Evolutionary conservation across 2,113 vertebrate species (phyloP), one percentile per base, ranked within the genome.

Genomic region (Peromyscus maniculatus): DNA sequence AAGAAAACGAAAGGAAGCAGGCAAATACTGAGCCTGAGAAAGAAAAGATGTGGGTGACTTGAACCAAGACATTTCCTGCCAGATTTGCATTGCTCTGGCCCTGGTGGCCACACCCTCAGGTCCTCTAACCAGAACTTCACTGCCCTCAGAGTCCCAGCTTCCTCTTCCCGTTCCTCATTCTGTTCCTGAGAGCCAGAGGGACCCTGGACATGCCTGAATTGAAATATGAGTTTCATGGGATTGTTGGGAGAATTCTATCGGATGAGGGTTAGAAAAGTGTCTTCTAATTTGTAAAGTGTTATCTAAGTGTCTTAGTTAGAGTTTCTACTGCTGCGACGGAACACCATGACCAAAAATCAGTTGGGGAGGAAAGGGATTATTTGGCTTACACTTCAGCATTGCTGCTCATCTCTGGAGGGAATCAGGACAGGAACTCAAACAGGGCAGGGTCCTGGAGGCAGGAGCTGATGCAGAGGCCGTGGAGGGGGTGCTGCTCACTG

Each of bases 1-100:
- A 22, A 91, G 78, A 96, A 94, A 95, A 62, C 5, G 74, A 93
- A 95, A 91, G 31, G 24, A 49, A 94, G 49, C 19, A 97, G 71
- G 64, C 55, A 91, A 88, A 92, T 96, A 19, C 17, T 66, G 26
- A 59, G 71, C 57, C 66, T 67, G 52, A 91, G 89, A 86, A 91
- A 95, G 89, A 90, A 89, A 96, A 75, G 11, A 9, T 24, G 33
- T n/a, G 69, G 24, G 28, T 55, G 75, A 67, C 57, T 93, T 86
- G 72, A 95, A 66, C 49, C 26, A 59, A 67, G 66, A 94, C 5
- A 9, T 84, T 96, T 93, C 83, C 93, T 94, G 62, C 78, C 55
- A 78, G 22, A 93, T 97, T 69, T 91, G 52, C 75, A 57, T 69
- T 24, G 88, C 77, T 78, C 2, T 1, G 80, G 15, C 46, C 17